Conservation (phyloP, 2,113 vertebrate species). For the Pseudorasbora parva region DNA sequence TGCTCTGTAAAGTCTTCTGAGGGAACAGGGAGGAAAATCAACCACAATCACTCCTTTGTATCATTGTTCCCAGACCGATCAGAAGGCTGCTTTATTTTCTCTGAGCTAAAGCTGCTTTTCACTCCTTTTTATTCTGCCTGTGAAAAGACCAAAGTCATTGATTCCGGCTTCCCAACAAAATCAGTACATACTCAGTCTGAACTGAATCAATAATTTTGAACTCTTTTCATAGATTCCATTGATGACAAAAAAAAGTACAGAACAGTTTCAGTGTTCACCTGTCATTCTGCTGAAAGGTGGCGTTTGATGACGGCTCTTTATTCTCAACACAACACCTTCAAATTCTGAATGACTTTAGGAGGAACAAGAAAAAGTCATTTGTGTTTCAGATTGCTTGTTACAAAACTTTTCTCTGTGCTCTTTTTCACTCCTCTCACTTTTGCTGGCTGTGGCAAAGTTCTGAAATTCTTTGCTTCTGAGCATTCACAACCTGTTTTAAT, state of each 20-base stretch:
- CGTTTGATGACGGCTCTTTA: slow-evolving; percentile 27
- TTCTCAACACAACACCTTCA: slow-evolving; percentile 19
- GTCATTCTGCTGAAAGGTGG: slow-evolving; percentile 27
- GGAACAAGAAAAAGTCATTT: background rate
- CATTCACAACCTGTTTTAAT: background rate
- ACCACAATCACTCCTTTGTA: slow-evolving; percentile 55
- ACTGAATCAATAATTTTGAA: slow-evolving; percentile 56
- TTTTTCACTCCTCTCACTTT: too few relatives aligned
- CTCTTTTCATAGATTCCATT: slow-evolving; percentile 49
- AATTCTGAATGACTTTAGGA: slow-evolving; percentile 8
- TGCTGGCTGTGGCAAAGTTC: background rate
- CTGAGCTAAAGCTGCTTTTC: slow-evolving; percentile 54
- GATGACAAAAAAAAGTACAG: slow-evolving; percentile 14
- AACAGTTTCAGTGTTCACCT: slow-evolving; percentile 19
- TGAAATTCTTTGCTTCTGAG: background rate
- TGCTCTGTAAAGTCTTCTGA: slow-evolving; percentile 50
- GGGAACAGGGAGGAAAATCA: slow-evolving; percentile 46
- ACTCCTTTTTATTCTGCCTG: slow-evolving; percentile 44
- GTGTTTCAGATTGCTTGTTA: background rate
- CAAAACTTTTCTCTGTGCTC: slow-evolving; percentile 1
- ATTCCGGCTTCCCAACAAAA: slow-evolving; percentile 55
- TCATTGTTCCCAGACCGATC: slow-evolving; percentile 52
- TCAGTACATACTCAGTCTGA: slow-evolving; percentile 44
- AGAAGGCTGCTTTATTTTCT: slow-evolving; percentile 48
- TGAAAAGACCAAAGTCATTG: slow-evolving; percentile 54